These are phyloP conservation scores for Campaea margaritaria DNA, from an alignment of 2,888 invertebrate species.

Conservation along the genomic window DNA sequence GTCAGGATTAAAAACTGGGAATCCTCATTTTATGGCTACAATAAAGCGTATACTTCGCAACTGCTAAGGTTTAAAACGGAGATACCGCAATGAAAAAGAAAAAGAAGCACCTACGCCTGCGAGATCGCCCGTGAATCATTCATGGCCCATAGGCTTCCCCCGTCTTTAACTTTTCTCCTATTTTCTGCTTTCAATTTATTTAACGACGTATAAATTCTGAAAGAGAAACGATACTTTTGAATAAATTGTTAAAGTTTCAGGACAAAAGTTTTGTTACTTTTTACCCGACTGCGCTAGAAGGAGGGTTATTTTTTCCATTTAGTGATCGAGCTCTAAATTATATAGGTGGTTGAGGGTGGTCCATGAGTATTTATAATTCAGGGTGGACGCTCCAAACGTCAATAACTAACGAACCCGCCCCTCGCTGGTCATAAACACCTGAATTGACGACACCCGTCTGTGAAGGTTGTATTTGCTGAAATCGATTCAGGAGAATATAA, in stretches of 20 bases:
- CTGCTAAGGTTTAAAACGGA: background rate
- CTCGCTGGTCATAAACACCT: conserved; percentile 20
- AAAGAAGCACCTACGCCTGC: background rate
- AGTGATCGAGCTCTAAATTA: conserved; percentile 28
- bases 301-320: too few species aligned
- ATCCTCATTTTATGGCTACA: too few species aligned
- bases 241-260: conserved; percentile 39
- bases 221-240: conserved; percentile 34
- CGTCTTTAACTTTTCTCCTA: conserved; percentile 37
- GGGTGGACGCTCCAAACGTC: conserved; percentile 13
- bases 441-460: conserved; percentile 17
- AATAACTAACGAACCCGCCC: conserved; percentile 19
- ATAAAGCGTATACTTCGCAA: conserved; percentile 4
- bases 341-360: conserved; percentile 10
- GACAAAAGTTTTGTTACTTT: conserved; percentile 21
- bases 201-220: conserved; percentile 35
- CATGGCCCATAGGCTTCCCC: conserved; percentile 41
- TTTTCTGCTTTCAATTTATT: conserved; percentile 43
- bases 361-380: conserved; percentile 41
- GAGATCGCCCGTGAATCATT: conserved; percentile 48
- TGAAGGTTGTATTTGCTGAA: conserved; percentile 7
- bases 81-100: background rate
- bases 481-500: conserved; percentile 5
- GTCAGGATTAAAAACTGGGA: too few species aligned
- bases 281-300: too few species aligned